Conservation (phyloP, 2,888 invertebrate genomes). For the Malthinus flaveolus region DNA sequence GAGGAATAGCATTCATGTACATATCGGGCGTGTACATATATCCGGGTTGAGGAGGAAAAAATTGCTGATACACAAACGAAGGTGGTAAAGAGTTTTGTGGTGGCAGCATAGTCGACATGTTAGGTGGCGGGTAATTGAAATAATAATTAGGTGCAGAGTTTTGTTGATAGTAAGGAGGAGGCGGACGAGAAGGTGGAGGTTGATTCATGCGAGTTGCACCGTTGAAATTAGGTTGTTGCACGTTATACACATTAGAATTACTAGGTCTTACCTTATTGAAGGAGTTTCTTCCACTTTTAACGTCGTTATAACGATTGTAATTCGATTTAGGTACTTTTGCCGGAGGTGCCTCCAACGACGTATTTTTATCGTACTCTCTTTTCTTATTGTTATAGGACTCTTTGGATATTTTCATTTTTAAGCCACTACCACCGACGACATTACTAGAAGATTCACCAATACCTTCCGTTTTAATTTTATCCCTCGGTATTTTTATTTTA, state of each 20-base stretch:
- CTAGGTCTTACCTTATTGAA: slow-evolving; percentile 40
- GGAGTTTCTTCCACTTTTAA: slow-evolving; percentile 51
- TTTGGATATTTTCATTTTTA: slow-evolving; percentile 82
- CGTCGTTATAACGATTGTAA: slow-evolving; percentile 34
- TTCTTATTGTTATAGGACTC: slow-evolving; percentile 55
- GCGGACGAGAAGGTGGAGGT: slow-evolving; percentile 56
- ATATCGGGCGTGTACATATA: neutral
- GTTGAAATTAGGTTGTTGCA: slow-evolving; percentile 32
- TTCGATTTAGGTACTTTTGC: slow-evolving; percentile 44
- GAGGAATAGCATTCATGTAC: no score
- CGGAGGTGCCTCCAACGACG: slow-evolving; percentile 51
- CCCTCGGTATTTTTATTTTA: slow-evolving; percentile 83
- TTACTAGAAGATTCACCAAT: slow-evolving; percentile 49
- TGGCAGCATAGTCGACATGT: slow-evolving; percentile 27
- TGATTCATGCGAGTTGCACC: slow-evolving; percentile 53
- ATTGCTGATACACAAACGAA: slow-evolving; percentile 39
- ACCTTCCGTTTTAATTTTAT: slow-evolving; percentile 63
- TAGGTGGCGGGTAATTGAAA: slow-evolving; percentile 41
- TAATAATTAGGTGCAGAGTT: slow-evolving; percentile 27
- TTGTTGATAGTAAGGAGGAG: slow-evolving; percentile 42
- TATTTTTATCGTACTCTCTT: slow-evolving; percentile 52
- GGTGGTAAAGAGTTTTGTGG: slow-evolving; percentile 44
- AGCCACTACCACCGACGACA: slow-evolving; percentile 45
- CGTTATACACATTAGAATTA: slow-evolving; percentile 31
- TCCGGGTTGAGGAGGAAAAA: slow-evolving; percentile 35